Evolutionary conservation across 2,797 vertebrate genomes (phyloP), one percentile per base, ranked within the genome.

Genomic region (Sylvia borin): DNA sequence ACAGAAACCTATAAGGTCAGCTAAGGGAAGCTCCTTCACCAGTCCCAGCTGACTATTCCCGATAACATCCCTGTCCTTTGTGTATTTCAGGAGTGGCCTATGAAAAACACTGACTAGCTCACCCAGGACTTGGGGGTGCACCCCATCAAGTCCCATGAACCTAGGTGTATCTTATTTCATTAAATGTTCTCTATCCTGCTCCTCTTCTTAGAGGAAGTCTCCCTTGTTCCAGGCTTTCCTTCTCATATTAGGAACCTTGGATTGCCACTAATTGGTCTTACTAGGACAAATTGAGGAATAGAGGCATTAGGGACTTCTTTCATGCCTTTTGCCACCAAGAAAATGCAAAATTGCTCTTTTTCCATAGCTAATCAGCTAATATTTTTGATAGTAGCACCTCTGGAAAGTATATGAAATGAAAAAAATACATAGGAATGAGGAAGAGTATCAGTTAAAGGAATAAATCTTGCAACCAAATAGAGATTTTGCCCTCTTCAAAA

Each of bases 1-100:
- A 43, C 0, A 53, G 19, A 79, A 76, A 2, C 8, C 3, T n/a
- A 5, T 31, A 24, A 57, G 16, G 3, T 16, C 4, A 0, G 4
- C 60, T 51, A 72, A 55, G 17, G 18, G 26, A n/a, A n/a, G n/a
- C 11, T 17, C 8, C 36, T 80, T 74, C 20, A 61, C 25, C 68
- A 70, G 27, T 70, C 26, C 7, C 10, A 45, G 4, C 4, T 45
- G 13, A 67, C 21, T 25, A 22, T 48, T 75, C 45, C n/a, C 16
- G 60, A 9, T 27, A 40, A 62, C 4, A 8, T 38, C 7, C 6
- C 57, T 70, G 16, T 61, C 12, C 10, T n/a, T 74, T 34, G 19
- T 17, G 10, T 8, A 26, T 85, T 95, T 68, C 42, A 61, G 55
- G 5, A 73, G 8, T 36, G 34, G 16, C 17, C 38, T 47, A 3